Base-by-base conservation (phyloP, 2,888 invertebrate species). In the Lysandra bellargus region DNA sequence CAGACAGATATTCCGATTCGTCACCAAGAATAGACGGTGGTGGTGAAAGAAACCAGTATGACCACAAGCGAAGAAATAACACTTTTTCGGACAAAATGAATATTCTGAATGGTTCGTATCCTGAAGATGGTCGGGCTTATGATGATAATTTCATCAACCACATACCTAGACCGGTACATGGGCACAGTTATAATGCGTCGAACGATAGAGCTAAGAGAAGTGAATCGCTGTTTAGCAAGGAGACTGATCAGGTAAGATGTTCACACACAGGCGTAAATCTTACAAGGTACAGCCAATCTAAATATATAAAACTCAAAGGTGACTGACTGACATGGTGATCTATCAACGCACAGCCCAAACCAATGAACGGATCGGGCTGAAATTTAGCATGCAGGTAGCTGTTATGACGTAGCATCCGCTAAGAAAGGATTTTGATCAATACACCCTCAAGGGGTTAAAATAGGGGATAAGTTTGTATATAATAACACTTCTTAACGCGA, bases 191-290 rank as follows among this genome's bases (percentile, higher is more conserved):
- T 57, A 82, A 80, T 73, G 84, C 83, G 17, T 81, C 78, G 14
- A 82, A 82, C 40, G 87, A 88, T 72, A 87, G 89, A 37, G 87
- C 85, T 3, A 90, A 85, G 82, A 85, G 93, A 73, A 90, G 86
- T 80, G 90, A 91, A 57, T 86, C 89, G 0, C 84, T 92, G 23
- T 79, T 92, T 3, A 85, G 83, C 80, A 90, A 89, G 79, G 84
- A 90, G 81, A 81, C 84, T 6, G 89, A 91, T 83, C 90, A 92
- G 89, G 94, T 93, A 88, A 75, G 80, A 79, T 73, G 37, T 14
- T 17, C 17, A 57, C 57, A 57, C 57, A 57, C 57, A 53, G 14
- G 2, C 53, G 14, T 53, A 53, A 53, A 53, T 4, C 14, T 14
- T 12, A 53, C 14, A 9, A 33, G 33, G 40, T 40, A 40, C 40